Conservation (phyloP, 2,797 vertebrate genomes). For the Schizothorax lantsangensis region DNA sequence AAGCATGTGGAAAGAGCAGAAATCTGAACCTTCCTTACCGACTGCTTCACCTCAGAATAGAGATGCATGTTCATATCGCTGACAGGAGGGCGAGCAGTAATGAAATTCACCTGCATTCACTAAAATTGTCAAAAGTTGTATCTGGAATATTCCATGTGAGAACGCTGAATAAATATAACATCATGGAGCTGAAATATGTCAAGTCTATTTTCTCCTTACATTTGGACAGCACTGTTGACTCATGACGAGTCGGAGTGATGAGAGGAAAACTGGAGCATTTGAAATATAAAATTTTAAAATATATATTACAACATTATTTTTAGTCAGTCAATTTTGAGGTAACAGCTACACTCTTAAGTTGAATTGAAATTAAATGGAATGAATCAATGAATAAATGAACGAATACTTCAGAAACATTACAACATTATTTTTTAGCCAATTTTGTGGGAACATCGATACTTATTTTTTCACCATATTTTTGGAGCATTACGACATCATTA, state of each 20-base stretch:
- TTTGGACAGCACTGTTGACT: not conserved
- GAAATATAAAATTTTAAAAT: too few relatives aligned
- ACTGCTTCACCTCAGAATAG: not conserved
- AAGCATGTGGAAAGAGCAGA: not conserved
- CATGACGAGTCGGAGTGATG: not conserved
- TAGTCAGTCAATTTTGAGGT: not conserved
- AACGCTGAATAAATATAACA: not conserved
- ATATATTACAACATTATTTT: not conserved
- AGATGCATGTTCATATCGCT: not conserved
- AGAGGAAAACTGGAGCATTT: not conserved
- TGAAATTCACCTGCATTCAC: slow-evolving; percentile 20
- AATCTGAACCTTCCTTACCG: not conserved
- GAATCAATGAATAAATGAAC: not conserved
- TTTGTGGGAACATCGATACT: not conserved
- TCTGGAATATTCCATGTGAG: not conserved
- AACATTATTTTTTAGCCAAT: not conserved
- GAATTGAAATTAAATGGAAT: not conserved
- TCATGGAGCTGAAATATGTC: slow-evolving; percentile 8
- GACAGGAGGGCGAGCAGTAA: not conserved
- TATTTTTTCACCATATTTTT: not conserved
- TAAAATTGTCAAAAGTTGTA: slow-evolving; percentile 21
- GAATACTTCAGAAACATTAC: not conserved
- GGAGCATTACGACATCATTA: not conserved
- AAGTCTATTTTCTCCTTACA: slow-evolving; percentile 4
- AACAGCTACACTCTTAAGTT: not conserved